Conservation (phyloP, 2,888 invertebrate genomes). For the Chalcosyrphus nemorum region DNA sequence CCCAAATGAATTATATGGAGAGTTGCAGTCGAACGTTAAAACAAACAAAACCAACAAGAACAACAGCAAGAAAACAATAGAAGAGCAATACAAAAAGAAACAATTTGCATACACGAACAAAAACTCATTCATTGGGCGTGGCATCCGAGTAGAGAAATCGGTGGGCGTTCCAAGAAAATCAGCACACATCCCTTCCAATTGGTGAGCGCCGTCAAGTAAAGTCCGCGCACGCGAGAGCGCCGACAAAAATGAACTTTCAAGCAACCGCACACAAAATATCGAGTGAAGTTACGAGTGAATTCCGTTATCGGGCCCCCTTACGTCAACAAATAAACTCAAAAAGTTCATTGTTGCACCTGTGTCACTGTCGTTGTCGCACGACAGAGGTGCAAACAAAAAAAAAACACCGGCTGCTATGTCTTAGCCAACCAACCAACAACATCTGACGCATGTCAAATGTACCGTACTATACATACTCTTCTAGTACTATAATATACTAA, state of each 20-base stretch:
- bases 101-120: slow-evolving; percentile 19
- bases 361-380: neutral
- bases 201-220: slow-evolving; percentile 26
- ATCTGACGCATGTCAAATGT: slow-evolving; percentile 65
- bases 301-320: too few species aligned
- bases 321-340: slow-evolving; percentile 8
- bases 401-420: slow-evolving; percentile 30
- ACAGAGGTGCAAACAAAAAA: slow-evolving; percentile 26
- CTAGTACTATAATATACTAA: too few species aligned
- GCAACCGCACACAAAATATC: neutral
- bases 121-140: slow-evolving; percentile 30
- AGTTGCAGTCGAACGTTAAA: neutral
- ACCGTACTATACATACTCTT: neutral
- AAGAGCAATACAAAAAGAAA: neutral
- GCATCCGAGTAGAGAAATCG: slow-evolving; percentile 7
- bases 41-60: neutral
- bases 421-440: slow-evolving; percentile 61
- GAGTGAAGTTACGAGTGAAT: slow-evolving; percentile 22
- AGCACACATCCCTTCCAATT: slow-evolving; percentile 64
- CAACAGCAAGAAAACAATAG: slow-evolving; percentile 6
- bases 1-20: neutral
- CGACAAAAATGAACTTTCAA: slow-evolving; percentile 5
- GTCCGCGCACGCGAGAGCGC: slow-evolving; percentile 44
- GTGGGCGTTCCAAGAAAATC: slow-evolving; percentile 66
- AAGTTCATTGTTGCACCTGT: slow-evolving; percentile 57